Evolutionary conservation across 2,888 invertebrate species (phyloP).

Genomic region (Hybos culiciformis): DNA sequence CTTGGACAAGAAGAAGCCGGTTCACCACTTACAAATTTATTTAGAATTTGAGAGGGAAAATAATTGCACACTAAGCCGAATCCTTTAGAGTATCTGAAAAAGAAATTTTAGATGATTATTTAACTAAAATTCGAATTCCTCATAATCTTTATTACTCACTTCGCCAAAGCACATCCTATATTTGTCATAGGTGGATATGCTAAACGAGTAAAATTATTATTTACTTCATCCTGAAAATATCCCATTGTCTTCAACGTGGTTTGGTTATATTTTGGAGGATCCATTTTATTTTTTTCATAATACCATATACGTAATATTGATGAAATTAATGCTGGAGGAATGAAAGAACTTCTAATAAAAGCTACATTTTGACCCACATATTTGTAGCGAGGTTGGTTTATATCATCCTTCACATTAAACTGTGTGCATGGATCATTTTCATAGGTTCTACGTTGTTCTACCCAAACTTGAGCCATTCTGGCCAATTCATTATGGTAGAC

Average conservation of each 20-base stretch:
- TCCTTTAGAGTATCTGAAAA: slow-evolving; percentile 8
- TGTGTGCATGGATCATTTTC: slow-evolving; percentile 12
- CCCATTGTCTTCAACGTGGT: slow-evolving; percentile 5
- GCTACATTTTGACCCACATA: slow-evolving; percentile 9
- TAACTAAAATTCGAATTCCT: too few species aligned
- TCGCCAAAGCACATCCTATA: slow-evolving; percentile 15
- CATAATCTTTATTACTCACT: slow-evolving; percentile 7
- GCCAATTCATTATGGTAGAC: slow-evolving; percentile 9
- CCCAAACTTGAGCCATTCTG: slow-evolving; percentile 12
- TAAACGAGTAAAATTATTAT: slow-evolving; percentile 17
- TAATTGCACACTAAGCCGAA: slow-evolving; percentile 15
- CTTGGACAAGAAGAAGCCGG: slow-evolving; percentile 14
- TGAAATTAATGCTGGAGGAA: slow-evolving; percentile 11
- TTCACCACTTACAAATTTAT: slow-evolving; percentile 8
- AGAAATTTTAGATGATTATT: not conserved
- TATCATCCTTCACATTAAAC: not conserved
- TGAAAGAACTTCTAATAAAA: slow-evolving; percentile 9
- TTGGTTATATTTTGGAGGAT: slow-evolving; percentile 7
- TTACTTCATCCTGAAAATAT: slow-evolving; percentile 3
- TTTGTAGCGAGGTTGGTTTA: slow-evolving; percentile 5
- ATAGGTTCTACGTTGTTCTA: slow-evolving; percentile 8
- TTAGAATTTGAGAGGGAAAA: slow-evolving; percentile 10
- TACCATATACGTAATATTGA: slow-evolving; percentile 15
- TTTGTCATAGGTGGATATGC: slow-evolving; percentile 7
- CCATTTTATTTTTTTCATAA: slow-evolving; percentile 12